A percentile compares a stretch with the other conserved stretches of the same genome.
Evolutionary conservation across 37 sponge, comb jelly and placozoan genomes (phyloP).

Genomic region (Halichondria panicea): DNA sequence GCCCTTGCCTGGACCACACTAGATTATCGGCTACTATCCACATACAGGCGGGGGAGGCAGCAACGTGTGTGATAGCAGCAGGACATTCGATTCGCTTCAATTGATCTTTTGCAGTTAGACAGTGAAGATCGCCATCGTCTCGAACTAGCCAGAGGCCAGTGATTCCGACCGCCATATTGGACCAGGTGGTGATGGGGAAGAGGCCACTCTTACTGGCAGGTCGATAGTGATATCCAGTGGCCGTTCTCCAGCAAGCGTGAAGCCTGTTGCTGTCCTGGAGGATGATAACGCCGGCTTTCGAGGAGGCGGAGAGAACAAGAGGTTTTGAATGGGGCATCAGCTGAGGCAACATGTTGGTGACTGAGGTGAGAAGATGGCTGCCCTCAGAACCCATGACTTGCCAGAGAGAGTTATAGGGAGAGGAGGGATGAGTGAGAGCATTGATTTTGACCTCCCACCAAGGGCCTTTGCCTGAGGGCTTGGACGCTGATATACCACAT

Average conservation of each 20-base stretch:
- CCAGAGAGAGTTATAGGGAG: constrained; percentile 37
- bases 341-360: constrained; percentile 15
- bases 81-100: constrained; percentile 39
- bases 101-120: constrained; percentile 21
- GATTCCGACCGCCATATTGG: constrained; percentile 23
- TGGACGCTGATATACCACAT: constrained; percentile 26
- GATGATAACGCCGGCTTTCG: constrained; percentile 48
- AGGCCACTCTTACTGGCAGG: constrained; percentile 40
- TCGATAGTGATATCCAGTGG: constrained; percentile 62
- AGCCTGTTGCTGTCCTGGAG: constrained; percentile 45
- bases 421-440: constrained; percentile 8
- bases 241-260: constrained; percentile 52
- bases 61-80: constrained; percentile 14
- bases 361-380: constrained; percentile 14
- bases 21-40: constrained; percentile 63
- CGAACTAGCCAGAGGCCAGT: constrained; percentile 65
- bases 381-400: constrained; percentile 42
- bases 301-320: constrained; percentile 24
- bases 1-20: constrained; percentile 70
- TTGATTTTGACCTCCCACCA: constrained; percentile 77
- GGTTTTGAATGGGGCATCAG: constrained; percentile 12
- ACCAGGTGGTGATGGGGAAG: constrained; percentile 58
- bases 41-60: constrained; percentile 54
- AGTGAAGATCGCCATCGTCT: constrained; percentile 65
- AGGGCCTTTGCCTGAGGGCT: constrained; percentile 53